Percentiles rank a stretch among this genome's conserved stretches.
Conservation (phyloP, 2,113 vertebrate species). For the Entelurus aequoreus region DNA sequence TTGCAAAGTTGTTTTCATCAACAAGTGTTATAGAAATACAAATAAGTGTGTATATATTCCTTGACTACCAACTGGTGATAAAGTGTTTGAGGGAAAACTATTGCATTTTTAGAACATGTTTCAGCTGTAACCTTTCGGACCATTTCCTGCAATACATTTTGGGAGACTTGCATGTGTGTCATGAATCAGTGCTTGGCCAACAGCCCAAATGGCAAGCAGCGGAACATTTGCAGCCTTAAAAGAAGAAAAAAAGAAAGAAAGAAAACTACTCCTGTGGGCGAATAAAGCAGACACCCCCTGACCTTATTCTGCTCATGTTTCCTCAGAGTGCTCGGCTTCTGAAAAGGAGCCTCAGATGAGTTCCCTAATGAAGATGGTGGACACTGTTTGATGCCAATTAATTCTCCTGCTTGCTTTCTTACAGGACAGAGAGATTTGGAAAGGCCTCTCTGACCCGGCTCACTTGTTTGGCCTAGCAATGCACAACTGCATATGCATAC, state of each 20-base stretch:
- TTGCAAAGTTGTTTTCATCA: no score
- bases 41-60: no score
- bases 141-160: neutral
- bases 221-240: conserved; percentile 3
- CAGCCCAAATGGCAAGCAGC: neutral
- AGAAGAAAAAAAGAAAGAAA: conserved; percentile 4
- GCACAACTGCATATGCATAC: neutral
- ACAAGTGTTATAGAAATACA: no score
- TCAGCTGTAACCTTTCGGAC: neutral
- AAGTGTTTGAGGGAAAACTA: neutral
- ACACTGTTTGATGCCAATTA: conserved; percentile 9
- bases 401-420: neutral
- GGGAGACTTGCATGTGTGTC: neutral
- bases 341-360: conserved; percentile 1
- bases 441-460: neutral
- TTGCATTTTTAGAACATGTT: no score
- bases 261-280: neutral
- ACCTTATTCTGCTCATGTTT: conserved; percentile 7
- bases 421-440: neutral
- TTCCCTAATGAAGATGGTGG: conserved; percentile 4
- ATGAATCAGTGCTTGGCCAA: neutral
- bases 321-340: neutral
- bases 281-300: conserved; percentile 1
- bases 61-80: no score
- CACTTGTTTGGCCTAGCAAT: no score